Evolutionary conservation across 2,888 invertebrate species (phyloP), one percentile per base, ranked within the genome.

Genomic region (Nymphalis polychloros): DNA sequence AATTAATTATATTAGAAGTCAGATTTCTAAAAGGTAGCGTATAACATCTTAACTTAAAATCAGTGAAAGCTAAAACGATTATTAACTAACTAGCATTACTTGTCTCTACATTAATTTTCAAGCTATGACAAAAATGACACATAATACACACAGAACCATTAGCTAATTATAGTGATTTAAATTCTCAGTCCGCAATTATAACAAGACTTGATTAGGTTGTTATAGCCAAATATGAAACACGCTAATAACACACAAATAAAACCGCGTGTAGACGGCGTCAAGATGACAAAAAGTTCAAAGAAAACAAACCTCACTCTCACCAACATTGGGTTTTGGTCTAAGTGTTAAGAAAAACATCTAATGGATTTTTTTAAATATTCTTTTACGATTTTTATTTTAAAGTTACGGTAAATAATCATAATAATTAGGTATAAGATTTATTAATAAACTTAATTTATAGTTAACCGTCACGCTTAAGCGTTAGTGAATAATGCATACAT

Each of bases 151-250:
- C 59, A 63, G 63, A 63, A 47, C 23, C 71, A 71, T 71, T 68
- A 68, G 23, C 46, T 53, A 55, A 68, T 68, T 71, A 71, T 48
- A 64, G 13, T 55, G 47, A 66, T 71, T 71, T 63, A 63, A 68
- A 63, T 68, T 68, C 65, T 65, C 60, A 63, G 60, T 41, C 49
- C 46, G 31, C 59, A 68, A 64, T 71, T 71, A 65, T 55, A 63
- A 65, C 63, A 66, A 41, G 49, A 31, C 63, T 57, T 61, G 68
- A 71, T 68, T 61, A 70, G 60, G 66, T 60, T 53, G 63, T 59
- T 55, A 53, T 20, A 53, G 27, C 49, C 31, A 49, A 63, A 68
- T 60, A 57, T 41, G 59, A 35, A 63, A 64, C 67, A 67, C 61
- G 62, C 52, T 65, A 65, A 69, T 66, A 17, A 19, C 23, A 41